Percentiles rank a stretch among this genome's conserved stretches.
phyloP scores from a whole-genome alignment of 92 coral and sea anemone species.

The Isaurus tuberculatus region DNA sequence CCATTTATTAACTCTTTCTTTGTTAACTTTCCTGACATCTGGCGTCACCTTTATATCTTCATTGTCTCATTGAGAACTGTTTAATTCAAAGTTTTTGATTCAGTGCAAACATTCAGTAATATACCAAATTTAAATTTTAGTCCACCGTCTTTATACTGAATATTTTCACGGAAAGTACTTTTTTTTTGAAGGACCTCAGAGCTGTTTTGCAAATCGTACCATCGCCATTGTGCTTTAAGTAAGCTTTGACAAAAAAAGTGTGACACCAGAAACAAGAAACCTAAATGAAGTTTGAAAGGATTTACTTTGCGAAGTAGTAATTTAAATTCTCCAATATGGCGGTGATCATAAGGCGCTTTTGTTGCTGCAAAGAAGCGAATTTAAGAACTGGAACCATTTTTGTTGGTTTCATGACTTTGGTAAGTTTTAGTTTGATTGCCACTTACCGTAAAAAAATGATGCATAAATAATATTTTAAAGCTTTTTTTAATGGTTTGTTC shows the following conservation, averaged over 20 bases:
- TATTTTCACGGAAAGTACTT: not conserved
- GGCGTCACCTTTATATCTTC: not conserved
- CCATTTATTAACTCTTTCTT: not conserved
- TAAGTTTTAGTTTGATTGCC: not conserved
- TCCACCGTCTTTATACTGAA: not conserved
- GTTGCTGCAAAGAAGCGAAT: slow-evolving; percentile 17
- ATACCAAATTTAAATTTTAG: not conserved
- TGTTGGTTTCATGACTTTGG: not conserved
- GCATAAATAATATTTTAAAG: not conserved
- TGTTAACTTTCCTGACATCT: not conserved
- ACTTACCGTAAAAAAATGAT: not conserved
- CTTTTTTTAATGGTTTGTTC: not conserved
- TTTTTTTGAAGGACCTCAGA: not conserved
- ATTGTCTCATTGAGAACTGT: not conserved
- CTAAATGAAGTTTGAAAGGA: not conserved
- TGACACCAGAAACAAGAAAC: not conserved
- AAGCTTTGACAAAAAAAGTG: not conserved
- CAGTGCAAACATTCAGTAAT: not conserved
- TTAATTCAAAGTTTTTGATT: not conserved
- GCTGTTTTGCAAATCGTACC: not conserved
- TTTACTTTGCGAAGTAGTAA: not conserved
- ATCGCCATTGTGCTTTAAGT: not conserved
- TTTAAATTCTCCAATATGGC: slow-evolving; percentile 1
- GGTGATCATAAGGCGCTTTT: slow-evolving; percentile 21
- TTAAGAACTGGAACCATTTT: not conserved